These are phyloP conservation scores for Macroramphosus scolopax DNA, from an alignment of 2,797 vertebrate genomes.

Conservation along the genomic window DNA sequence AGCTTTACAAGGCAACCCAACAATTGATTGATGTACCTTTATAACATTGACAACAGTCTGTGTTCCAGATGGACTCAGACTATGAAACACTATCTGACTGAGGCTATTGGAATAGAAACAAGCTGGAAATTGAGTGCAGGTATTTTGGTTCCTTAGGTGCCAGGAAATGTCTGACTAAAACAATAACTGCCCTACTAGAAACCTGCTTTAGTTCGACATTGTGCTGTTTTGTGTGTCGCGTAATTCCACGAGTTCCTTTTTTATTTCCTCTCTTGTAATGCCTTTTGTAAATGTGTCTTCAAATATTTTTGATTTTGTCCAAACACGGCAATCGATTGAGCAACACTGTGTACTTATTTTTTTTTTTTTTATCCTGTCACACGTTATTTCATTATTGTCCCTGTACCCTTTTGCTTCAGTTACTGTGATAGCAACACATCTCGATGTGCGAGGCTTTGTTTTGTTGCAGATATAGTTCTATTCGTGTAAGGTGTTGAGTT, in stretches of 20 bases:
- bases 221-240: too few species aligned
- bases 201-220: too few species aligned
- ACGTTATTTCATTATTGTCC: conserved; percentile 32
- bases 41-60: not conserved
- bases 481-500: conserved; percentile 40
- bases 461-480: conserved; percentile 36
- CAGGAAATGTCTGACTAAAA: conserved; percentile 19
- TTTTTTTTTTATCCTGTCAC: conserved; percentile 26
- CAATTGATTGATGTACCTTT: too few species aligned
- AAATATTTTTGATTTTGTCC: conserved; percentile 41
- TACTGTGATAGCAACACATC: conserved; percentile 22
- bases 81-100: not conserved
- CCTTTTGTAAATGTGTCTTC: conserved; percentile 51
- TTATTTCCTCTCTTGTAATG: conserved; percentile 39
- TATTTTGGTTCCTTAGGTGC: conserved; percentile 17
- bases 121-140: conserved; percentile 16
- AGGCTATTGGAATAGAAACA: conserved; percentile 18
- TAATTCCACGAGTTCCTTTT: conserved; percentile 25
- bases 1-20: not conserved
- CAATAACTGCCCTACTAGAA: conserved; percentile 15
- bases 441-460: conserved; percentile 22
- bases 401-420: conserved; percentile 30
- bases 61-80: too few species aligned
- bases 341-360: conserved; percentile 22
- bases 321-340: conserved; percentile 17